Evolutionary conservation across 2,797 vertebrate genomes (phyloP), one percentile per base, ranked within the genome.

Genomic region (Crax fasciolata): DNA sequence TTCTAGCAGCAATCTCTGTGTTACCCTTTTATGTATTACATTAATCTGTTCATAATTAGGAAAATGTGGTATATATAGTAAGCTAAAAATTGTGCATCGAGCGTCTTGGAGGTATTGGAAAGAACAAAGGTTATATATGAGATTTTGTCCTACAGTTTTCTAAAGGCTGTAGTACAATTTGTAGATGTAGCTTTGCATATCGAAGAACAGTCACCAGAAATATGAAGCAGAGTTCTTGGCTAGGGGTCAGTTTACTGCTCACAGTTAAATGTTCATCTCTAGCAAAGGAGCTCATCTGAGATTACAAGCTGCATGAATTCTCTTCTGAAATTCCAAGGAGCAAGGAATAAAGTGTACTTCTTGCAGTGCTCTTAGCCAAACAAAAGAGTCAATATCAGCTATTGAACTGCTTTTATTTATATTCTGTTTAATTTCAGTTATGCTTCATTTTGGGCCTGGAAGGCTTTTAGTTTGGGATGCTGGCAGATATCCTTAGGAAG

Each of bases 401-500:
- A 94, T 81, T 90, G 62, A 93, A 79, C 52, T 89, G 46, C 14
- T 72, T 86, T 84, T 89, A 19, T 71, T 92, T 49, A 13, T 62
- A 25, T 84, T 93, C 20, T 85, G 73, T 35, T 71, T 84, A 65
- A 46, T 77, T 89, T 70, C 41, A 13, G 39, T 67, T 73, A 18
- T 66, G 25, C 72, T 87, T 94, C 70, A 70, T 81, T 76, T 71
- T 74, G 67, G 74, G 28, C 32, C 89, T 85, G 72, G 75, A 87
- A 86, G 58, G 27, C 70, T 88, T 78, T 91, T 79, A 57, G 52
- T 82, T 67, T 95, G 74, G 39, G 84, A 81, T 87, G 39, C 82
- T 89, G 87, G 84, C 82, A 91, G 81, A 32, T 81, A 68, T 38
- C 76, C 82, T 68, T 68, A 76, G 87, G 93, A 92, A 85, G 79